Base-by-base conservation (phyloP, 1,140 invertebrate genomes). In the Battus philenor region DNA sequence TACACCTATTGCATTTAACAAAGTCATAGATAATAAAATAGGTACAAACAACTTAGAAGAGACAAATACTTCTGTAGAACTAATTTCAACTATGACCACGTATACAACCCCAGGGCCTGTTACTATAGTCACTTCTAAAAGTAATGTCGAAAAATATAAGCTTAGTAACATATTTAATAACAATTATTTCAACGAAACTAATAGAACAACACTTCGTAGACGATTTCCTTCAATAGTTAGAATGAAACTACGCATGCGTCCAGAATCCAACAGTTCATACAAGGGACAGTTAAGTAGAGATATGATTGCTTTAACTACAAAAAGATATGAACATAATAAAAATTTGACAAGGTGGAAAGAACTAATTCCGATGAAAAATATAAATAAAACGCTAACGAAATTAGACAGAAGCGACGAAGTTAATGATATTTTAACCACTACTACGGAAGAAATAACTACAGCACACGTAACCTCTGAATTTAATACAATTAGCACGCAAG, bases 261-360 rank as follows among this genome's bases (percentile, higher is more conserved):
- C 80, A 9, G 44, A 48, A 39, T 4, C 58, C 31, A 80, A 73
- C 29, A 65, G 58, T 20, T 68, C 64, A 17, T 58, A 54, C 32
- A 80, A 81, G 63, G 59, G 53, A 22, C 75, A 79, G 43, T 34
- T 76, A 43, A 80, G 62, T 46, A 67, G 73, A 59, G 79, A 83
- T 56, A 59, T 83, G 43, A 67, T 77, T 47, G 54, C 75, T 44
- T 44, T 75, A 41, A 69, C 64, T 22, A 52, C 68, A 12, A 61
- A 64, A 56, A 77, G 65, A 59, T 76, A 74, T 44, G 59, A 72
- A 49, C 52, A 67, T 38, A 75, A 54, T 44, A 65, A 66, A 63
- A 77, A 79, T 44, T 39, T 52, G 11, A 63, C 64, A 5, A 77
- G 66, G 53, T 79, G 71, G 68, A 72, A 63, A 50, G 65, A 74